Evolutionary conservation across 2,888 invertebrate species (phyloP).

Genomic region (Rhodophaea formosa): DNA sequence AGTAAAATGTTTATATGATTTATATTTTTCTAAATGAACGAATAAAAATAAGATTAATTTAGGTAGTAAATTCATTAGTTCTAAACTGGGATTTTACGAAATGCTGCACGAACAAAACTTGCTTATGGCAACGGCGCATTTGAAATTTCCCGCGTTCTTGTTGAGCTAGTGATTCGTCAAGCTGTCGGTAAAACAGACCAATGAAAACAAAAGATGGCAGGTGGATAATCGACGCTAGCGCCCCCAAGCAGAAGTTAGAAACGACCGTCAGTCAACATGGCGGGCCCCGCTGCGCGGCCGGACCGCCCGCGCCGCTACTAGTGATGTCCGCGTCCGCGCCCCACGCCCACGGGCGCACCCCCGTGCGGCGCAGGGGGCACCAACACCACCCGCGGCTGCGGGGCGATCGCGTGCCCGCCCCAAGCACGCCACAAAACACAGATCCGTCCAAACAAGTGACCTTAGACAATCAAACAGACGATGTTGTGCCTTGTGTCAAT

Average conservation of each 20-base stretch:
- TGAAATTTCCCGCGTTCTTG: slow-evolving; percentile 49
- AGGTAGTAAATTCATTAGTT: too few relatives aligned
- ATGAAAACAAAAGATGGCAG: slow-evolving; percentile 62
- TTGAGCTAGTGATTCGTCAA: slow-evolving; percentile 35
- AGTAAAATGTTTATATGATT: too few relatives aligned
- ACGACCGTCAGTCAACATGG: slow-evolving; percentile 81
- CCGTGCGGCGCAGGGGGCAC: slow-evolving; percentile 85
- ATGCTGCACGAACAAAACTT: neutral
- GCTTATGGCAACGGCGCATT: slow-evolving; percentile 6
- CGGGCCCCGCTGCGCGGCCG: slow-evolving; percentile 79
- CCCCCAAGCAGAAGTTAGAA: slow-evolving; percentile 48
- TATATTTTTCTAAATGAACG: too few relatives aligned
- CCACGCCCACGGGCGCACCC: slow-evolving; percentile 82
- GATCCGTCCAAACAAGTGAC: slow-evolving; percentile 75
- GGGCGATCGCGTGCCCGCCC: slow-evolving; percentile 80
- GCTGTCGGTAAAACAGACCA: slow-evolving; percentile 67
- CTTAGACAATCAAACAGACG: slow-evolving; percentile 68
- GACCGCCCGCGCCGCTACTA: slow-evolving; percentile 66
- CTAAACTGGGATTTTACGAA: too few relatives aligned
- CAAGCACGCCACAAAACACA: slow-evolving; percentile 52
- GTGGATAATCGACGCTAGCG: slow-evolving; percentile 61
- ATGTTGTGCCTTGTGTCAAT: slow-evolving; percentile 80
- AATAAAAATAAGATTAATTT: too few relatives aligned
- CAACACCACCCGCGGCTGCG: slow-evolving; percentile 88
- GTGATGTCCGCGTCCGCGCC: slow-evolving; percentile 82